Percentiles rank a stretch among this genome's conserved stretches.
Evolutionary conservation across 2,113 vertebrate species (phyloP).

Genomic region (Cyrtonyx montezumae): DNA sequence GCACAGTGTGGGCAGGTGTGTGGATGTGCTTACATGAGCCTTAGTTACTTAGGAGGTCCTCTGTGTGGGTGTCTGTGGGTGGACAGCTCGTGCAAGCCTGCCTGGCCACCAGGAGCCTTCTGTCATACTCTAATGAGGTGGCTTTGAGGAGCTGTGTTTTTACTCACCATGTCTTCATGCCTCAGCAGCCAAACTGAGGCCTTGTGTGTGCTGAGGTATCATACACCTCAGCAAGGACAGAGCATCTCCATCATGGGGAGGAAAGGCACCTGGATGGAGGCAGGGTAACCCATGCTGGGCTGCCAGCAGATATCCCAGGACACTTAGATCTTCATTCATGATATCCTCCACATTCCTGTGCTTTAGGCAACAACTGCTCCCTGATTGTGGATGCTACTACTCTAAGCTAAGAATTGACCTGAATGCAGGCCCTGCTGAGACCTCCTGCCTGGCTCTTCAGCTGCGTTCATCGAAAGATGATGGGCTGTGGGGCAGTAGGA

Average conservation of each 20-base stretch:
- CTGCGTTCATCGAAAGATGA: rapidly evolving
- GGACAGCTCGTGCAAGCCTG: conserved; percentile 9
- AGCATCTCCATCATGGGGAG: background rate
- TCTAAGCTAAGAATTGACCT: background rate
- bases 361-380: background rate
- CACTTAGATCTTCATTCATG: background rate
- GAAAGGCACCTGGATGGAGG: background rate
- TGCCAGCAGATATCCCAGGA: background rate
- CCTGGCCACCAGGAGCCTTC: conserved; percentile 23
- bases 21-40: background rate
- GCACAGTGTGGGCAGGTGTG: background rate
- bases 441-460: background rate
- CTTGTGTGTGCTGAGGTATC: background rate
- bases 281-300: rapidly evolving
- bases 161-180: rapidly evolving
- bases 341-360: background rate
- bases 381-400: background rate
- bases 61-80: background rate
- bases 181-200: background rate
- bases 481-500: rapidly evolving
- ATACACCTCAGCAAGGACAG: rapidly evolving
- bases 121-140: background rate
- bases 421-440: background rate
- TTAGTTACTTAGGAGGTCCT: background rate
- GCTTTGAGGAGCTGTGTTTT: background rate